These are phyloP conservation scores for Cylloceria caligata DNA, from an alignment of 2,888 invertebrate species.

Conservation along the genomic window DNA sequence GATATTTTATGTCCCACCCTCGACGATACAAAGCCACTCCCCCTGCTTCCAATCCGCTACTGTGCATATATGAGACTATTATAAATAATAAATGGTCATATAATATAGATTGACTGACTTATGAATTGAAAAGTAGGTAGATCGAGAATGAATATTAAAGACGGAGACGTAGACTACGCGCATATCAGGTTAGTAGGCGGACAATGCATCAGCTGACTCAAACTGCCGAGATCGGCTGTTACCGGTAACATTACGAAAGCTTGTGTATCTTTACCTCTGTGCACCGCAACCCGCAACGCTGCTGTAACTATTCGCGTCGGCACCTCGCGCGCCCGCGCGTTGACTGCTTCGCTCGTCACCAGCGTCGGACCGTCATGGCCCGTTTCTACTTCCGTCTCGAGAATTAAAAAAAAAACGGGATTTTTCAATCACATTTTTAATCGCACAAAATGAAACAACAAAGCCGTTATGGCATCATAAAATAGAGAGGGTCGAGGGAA, in stretches of 20 bases:
- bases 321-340: not conserved
- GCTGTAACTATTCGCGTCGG: not conserved
- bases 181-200: constrained; percentile 33
- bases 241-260: constrained; percentile 7
- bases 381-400: too few relatives aligned
- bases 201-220: constrained; percentile 47
- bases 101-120: constrained; percentile 9
- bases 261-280: constrained; percentile 10
- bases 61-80: constrained; percentile 18
- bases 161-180: constrained; percentile 4
- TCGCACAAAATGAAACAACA: not conserved
- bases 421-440: constrained; percentile 20
- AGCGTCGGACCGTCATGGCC: not conserved
- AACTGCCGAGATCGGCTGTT: constrained; percentile 39
- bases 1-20: constrained; percentile 11
- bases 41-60: not conserved
- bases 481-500: not conserved
- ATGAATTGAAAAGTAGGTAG: constrained; percentile 1
- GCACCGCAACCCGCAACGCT: constrained; percentile 7
- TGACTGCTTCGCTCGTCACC: constrained; percentile 4
- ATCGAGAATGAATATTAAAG: constrained; percentile 15
- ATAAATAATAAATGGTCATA: constrained; percentile 40
- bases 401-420: too few relatives aligned
- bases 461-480: constrained; percentile 18
- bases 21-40: constrained; percentile 14